These are phyloP conservation scores for Caenorhabditis japonica DNA, from an alignment of 2,888 invertebrate species.

Conservation along the genomic window DNA sequence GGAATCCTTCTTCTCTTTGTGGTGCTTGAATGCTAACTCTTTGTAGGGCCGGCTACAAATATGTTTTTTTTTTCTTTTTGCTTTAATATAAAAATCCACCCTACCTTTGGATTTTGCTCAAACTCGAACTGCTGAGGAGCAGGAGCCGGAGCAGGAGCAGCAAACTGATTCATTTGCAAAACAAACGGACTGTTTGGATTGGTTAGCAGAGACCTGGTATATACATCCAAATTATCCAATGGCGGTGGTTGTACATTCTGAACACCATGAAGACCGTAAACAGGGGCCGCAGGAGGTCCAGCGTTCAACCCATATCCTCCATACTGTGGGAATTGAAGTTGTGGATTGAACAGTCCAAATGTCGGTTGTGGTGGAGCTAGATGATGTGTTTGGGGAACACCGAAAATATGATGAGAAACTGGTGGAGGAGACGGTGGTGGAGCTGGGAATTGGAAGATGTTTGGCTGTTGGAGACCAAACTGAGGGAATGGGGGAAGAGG, in stretches of 20 bases:
- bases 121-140: slow-evolving; percentile 22
- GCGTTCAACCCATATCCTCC: slow-evolving; percentile 40
- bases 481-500: slow-evolving; percentile 52
- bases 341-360: slow-evolving; percentile 40
- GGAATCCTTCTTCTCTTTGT: slow-evolving; percentile 26
- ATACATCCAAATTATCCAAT: slow-evolving; percentile 36
- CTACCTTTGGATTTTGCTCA: slow-evolving; percentile 15
- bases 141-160: slow-evolving; percentile 38
- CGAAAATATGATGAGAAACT: slow-evolving; percentile 20
- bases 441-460: slow-evolving; percentile 29
- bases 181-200: slow-evolving; percentile 45
- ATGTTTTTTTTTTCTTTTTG: neutral
- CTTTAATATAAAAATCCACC: neutral
- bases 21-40: slow-evolving; percentile 49
- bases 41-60: slow-evolving; percentile 19
- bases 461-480: slow-evolving; percentile 35
- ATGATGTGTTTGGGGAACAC: slow-evolving; percentile 26
- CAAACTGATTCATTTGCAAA: slow-evolving; percentile 33
- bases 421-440: slow-evolving; percentile 40
- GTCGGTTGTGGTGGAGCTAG: slow-evolving; percentile 26
- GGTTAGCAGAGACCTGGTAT: slow-evolving; percentile 43
- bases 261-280: slow-evolving; percentile 43
- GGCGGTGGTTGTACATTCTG: slow-evolving; percentile 24
- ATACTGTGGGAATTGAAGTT: slow-evolving; percentile 25
- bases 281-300: slow-evolving; percentile 18